Percentiles rank a stretch among this genome's conserved stretches.
Conservation (phyloP, 2,888 invertebrate species). For the Flexamia atlantica region DNA sequence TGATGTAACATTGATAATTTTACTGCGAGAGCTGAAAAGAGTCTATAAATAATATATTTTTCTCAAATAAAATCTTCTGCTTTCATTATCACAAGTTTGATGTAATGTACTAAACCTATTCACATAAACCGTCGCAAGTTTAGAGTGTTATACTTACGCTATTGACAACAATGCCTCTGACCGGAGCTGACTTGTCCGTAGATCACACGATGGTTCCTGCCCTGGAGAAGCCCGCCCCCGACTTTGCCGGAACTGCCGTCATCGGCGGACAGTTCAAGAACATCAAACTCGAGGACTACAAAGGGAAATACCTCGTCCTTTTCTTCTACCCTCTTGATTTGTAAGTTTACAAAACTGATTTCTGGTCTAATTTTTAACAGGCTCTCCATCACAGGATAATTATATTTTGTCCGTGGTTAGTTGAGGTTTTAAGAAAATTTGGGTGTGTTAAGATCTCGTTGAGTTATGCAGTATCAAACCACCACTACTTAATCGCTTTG, state of each 20-base stretch:
- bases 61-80: neutral
- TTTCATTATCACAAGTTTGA: neutral
- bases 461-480: too few species aligned
- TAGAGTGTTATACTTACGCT: neutral
- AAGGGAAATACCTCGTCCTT: slow-evolving; percentile 94
- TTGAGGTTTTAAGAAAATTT: too few species aligned
- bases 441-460: too few species aligned
- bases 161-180: slow-evolving; percentile 11
- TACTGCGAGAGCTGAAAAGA: neutral
- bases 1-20: neutral
- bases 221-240: slow-evolving; percentile 89
- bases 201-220: slow-evolving; percentile 11
- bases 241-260: slow-evolving; percentile 92
- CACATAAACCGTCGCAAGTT: neutral
- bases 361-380: neutral
- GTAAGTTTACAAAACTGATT: slow-evolving; percentile 63
- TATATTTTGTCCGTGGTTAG: too few species aligned
- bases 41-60: neutral
- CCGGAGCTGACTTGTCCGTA: slow-evolving; percentile 27
- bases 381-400: neutral
- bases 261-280: slow-evolving; percentile 91
- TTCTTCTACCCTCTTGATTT: slow-evolving; percentile 95
- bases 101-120: neutral
- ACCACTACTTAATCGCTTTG: too few species aligned
- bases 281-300: slow-evolving; percentile 87